Evolutionary conservation across 2,888 invertebrate genomes (phyloP).

Genomic region (Phragmatobia fuliginosa): DNA sequence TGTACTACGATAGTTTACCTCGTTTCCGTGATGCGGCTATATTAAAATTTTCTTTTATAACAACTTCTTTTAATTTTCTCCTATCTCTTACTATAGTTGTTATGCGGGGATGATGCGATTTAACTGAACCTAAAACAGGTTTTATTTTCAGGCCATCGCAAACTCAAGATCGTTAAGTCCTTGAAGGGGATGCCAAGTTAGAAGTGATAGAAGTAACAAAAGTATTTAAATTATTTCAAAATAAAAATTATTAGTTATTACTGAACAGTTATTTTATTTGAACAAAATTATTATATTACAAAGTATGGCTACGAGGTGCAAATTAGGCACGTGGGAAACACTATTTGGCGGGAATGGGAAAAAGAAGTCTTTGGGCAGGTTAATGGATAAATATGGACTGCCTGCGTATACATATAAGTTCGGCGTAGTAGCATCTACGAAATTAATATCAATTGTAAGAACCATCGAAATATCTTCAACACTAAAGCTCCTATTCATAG

Average conservation of each 20-base stretch:
- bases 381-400: slow-evolving; percentile 88
- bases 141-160: slow-evolving; percentile 81
- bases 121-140: slow-evolving; percentile 61
- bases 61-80: slow-evolving; percentile 63
- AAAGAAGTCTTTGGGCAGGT: slow-evolving; percentile 91
- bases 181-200: slow-evolving; percentile 79
- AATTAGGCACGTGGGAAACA: slow-evolving; percentile 30
- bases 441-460: slow-evolving; percentile 71
- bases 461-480: slow-evolving; percentile 64
- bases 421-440: slow-evolving; percentile 72
- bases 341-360: slow-evolving; percentile 87
- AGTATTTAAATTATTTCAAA: slow-evolving; percentile 84
- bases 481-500: slow-evolving; percentile 63
- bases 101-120: slow-evolving; percentile 32
- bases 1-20: slow-evolving; percentile 78
- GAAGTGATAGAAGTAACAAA: slow-evolving; percentile 82
- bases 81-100: slow-evolving; percentile 36
- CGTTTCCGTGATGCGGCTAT: slow-evolving; percentile 77
- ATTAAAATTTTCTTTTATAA: slow-evolving; percentile 80
- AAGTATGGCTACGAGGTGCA: slow-evolving; percentile 44
- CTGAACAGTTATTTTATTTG: slow-evolving; percentile 79
- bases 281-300: slow-evolving; percentile 42
- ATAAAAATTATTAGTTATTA: slow-evolving; percentile 83
- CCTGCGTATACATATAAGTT: slow-evolving; percentile 78
- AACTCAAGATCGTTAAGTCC: slow-evolving; percentile 70